These are phyloP conservation scores for Carposina sasakii DNA, from an alignment of 1,140 invertebrate species.

Conservation along the genomic window DNA sequence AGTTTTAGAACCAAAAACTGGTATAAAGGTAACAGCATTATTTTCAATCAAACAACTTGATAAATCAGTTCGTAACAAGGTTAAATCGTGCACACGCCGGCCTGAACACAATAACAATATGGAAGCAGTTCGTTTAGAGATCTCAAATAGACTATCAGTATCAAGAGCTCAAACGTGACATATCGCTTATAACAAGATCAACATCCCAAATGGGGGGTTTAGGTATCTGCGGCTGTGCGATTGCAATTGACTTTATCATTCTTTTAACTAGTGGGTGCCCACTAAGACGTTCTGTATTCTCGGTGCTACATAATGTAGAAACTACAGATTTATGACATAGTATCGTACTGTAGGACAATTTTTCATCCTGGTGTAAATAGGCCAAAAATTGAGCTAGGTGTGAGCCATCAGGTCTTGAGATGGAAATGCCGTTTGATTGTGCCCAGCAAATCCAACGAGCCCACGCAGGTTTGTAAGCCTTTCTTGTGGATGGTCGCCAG, in stretches of 20 bases:
- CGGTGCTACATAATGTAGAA: slow-evolving; percentile 13
- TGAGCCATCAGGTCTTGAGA: slow-evolving; percentile 9
- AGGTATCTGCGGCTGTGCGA: not conserved
- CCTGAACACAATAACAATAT: slow-evolving; percentile 33
- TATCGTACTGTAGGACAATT: slow-evolving; percentile 25
- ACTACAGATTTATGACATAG: slow-evolving; percentile 27
- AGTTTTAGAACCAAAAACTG: slow-evolving; percentile 38
- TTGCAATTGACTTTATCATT: slow-evolving; percentile 16
- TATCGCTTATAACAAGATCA: not conserved
- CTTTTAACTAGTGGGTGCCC: slow-evolving; percentile 16
- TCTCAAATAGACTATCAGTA: slow-evolving; percentile 18
- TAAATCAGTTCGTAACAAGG: slow-evolving; percentile 21
- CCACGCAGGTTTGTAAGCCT: slow-evolving; percentile 12
- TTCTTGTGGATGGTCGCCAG: slow-evolving; percentile 11
- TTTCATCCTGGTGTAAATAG: slow-evolving; percentile 15
- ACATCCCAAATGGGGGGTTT: slow-evolving; percentile 9
- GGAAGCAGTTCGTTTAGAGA: slow-evolving; percentile 27
- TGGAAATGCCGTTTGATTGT: slow-evolving; percentile 8
- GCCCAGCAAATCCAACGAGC: not conserved
- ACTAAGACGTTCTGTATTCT: not conserved
- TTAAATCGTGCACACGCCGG: slow-evolving; percentile 35
- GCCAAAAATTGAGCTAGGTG: slow-evolving; percentile 25
- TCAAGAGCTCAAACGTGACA: slow-evolving; percentile 1
- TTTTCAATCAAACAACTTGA: slow-evolving; percentile 8
- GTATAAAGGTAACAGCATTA: slow-evolving; percentile 29